These are phyloP conservation scores for Petrocephalus schoutedeni DNA, from an alignment of 2,797 vertebrate genomes.

Conservation along the genomic window DNA sequence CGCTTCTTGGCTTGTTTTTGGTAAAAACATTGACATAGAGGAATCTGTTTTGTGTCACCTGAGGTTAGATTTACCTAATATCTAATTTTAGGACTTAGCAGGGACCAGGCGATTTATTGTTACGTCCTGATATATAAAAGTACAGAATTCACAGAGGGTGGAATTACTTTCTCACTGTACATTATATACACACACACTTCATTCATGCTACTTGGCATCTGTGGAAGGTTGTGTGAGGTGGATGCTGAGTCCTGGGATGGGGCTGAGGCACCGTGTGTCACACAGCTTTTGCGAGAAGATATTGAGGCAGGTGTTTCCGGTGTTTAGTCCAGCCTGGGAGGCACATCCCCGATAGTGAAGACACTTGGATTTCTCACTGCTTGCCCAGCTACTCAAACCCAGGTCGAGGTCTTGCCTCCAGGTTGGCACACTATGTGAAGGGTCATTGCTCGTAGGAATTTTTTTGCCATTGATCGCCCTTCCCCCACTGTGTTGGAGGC, in stretches of 20 bases:
- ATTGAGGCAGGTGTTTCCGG: neutral
- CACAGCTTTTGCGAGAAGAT: neutral
- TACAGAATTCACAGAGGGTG: neutral
- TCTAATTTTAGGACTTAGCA: neutral
- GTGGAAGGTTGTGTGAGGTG: neutral
- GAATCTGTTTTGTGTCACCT: neutral
- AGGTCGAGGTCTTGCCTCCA: neutral
- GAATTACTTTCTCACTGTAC: neutral
- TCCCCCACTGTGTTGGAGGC: slow-evolving; percentile 57
- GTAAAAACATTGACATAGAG: neutral
- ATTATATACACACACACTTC: neutral
- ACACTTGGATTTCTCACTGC: neutral
- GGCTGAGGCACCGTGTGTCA: neutral
- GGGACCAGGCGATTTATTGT: neutral
- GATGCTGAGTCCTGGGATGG: neutral
- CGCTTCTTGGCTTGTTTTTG: neutral
- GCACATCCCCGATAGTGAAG: neutral
- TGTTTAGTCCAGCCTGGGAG: neutral
- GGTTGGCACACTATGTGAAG: neutral
- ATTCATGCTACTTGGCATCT: neutral
- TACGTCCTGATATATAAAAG: neutral
- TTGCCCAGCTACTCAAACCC: neutral
- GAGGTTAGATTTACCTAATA: neutral
- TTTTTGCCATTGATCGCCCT: neutral
- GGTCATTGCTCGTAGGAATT: neutral